Evolutionary conservation across 53 echinoderm and acorn worm genomes (phyloP).

Genomic region (Paracentrotus lividus): DNA sequence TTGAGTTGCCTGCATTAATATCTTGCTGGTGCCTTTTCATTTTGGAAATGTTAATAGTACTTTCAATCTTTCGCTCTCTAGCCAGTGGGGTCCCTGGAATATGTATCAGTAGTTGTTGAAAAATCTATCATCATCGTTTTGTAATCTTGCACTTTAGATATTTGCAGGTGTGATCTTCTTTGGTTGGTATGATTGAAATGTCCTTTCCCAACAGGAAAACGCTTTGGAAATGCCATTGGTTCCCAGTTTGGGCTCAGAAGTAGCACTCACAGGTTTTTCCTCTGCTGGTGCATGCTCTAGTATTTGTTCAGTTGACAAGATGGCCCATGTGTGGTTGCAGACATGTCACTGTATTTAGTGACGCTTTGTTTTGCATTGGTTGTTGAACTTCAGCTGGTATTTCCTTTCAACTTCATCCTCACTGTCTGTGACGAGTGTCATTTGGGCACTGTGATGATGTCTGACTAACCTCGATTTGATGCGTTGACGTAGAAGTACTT

Average conservation of each 20-base stretch:
- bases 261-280: slow-evolving; percentile 17
- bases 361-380: not conserved
- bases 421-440: slow-evolving; percentile 32
- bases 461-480: not conserved
- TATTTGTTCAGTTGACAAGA: slow-evolving; percentile 29
- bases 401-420: slow-evolving; percentile 29
- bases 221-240: slow-evolving; percentile 42
- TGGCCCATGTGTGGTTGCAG: slow-evolving; percentile 25
- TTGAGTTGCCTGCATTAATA: slow-evolving; percentile 30
- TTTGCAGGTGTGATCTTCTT: not conserved
- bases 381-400: not conserved
- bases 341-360: not conserved
- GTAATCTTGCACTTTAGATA: not conserved
- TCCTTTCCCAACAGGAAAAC: slow-evolving; percentile 13
- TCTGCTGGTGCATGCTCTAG: not conserved
- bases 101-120: not conserved
- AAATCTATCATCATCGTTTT: slow-evolving; percentile 5
- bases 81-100: slow-evolving; percentile 24
- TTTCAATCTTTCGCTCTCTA: not conserved
- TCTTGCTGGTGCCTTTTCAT: slow-evolving; percentile 37
- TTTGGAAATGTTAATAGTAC: slow-evolving; percentile 34
- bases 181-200: slow-evolving; percentile 17
- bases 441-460: not conserved
- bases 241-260: slow-evolving; percentile 58
- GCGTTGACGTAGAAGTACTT: not conserved